Evolutionary conservation across 2,888 invertebrate genomes (phyloP), one percentile per base, ranked within the genome.

Genomic region (Megalurothrips usitatus): DNA sequence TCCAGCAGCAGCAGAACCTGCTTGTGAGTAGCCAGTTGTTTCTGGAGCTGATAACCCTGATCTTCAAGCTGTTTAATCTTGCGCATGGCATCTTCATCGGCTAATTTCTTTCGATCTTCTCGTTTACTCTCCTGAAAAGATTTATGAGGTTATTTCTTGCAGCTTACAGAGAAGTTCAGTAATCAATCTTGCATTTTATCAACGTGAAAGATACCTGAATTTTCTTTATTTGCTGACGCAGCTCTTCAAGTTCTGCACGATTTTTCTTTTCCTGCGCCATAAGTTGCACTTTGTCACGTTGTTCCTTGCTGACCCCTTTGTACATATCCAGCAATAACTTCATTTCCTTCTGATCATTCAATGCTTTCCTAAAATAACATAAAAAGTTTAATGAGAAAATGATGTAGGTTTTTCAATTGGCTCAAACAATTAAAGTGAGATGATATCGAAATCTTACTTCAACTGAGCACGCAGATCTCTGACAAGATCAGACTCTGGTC

Each of bases 281-380:
- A 82, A 98, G 89, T 88, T 96, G 96, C 78, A 96, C 97, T 88
- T 98, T 98, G 87, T 98, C 98, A 9, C 98, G 90, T 86, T 97
- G 96, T 86, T 98, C 98, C 87, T 98, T 98, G 82, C 96, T 94
- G 12, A 96, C 96, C n/a, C 96, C 96, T 89, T 98, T 98, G 89
- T 98, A 97, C 96, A 97, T 97, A 87, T 98, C 98, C 83, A 98
- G 89, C 17, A 98, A 88, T 0, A 98, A 88, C 86, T 98, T 98
- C 92, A 98, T 91, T 87, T 98, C 98, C 85, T 96, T 96, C 87
- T 97, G 96, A 86, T 96, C 96, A 86, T 96, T 96, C 79, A 95
- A 90, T 17, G 96, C 95, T 89, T 96, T 98, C 88, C 94, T 96
- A 85, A 79, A 86, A 85, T 82, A 82, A n/a, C 19, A 52, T 34